Conservation (phyloP, 2,113 vertebrate species). For the Gopherus flavomarginatus region DNA sequence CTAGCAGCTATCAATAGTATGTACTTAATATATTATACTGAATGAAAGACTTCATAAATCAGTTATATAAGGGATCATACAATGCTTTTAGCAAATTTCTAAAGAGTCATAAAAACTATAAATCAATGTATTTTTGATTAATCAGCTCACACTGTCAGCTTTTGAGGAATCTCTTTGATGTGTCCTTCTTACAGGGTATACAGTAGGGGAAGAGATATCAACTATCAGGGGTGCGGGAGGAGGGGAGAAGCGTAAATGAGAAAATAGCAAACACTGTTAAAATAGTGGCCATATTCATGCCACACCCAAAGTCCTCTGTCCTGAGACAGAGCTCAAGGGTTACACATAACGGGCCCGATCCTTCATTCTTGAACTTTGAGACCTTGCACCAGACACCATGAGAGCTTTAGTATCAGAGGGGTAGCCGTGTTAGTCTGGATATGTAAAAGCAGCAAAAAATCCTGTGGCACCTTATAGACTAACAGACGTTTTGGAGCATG, state of each 20-base stretch:
- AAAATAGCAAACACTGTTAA: not conserved
- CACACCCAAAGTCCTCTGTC: not conserved
- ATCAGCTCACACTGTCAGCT: not conserved
- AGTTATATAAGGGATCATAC: conserved; percentile 58
- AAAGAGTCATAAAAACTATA: conserved; percentile 41
- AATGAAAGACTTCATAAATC: conserved; percentile 74
- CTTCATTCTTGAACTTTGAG: not conserved
- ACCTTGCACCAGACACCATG: not conserved
- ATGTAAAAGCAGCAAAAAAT: no score
- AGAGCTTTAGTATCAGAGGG: not conserved
- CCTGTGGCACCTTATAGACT: no score
- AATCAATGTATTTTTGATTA: conserved; percentile 30
- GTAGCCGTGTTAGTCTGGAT: no score
- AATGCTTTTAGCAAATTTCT: conserved; percentile 66
- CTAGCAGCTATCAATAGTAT: not conserved
- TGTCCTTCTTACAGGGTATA: not conserved
- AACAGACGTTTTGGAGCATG: no score
- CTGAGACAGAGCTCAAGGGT: not conserved
- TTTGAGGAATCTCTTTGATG: not conserved
- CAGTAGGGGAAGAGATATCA: accelerated
- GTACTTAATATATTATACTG: conserved; percentile 61
- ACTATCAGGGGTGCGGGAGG: no score
- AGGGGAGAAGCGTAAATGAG: not conserved
- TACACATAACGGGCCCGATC: not conserved
- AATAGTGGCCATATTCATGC: accelerated